Evolutionary conservation across 2,888 invertebrate genomes (phyloP).

Genomic region (Euclidia mi): DNA sequence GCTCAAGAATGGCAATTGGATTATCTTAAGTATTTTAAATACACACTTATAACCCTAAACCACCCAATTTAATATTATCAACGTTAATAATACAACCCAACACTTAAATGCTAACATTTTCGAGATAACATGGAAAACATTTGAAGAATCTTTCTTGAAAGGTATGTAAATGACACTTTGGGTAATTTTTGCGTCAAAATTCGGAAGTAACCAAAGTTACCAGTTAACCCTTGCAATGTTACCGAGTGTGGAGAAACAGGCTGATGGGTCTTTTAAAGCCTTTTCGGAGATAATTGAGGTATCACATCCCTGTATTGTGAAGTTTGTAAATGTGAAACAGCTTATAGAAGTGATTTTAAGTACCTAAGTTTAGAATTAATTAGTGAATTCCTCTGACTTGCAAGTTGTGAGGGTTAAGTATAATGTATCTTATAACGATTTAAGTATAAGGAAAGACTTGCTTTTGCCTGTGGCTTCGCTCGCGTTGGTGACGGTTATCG

Average conservation of each 20-base stretch:
- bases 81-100: background rate
- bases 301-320: slow-evolving; percentile 32
- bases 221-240: slow-evolving; percentile 43
- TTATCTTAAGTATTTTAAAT: background rate
- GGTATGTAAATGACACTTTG: too few species aligned
- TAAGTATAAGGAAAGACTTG: too few species aligned
- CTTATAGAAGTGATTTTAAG: background rate
- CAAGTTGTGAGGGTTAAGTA: too few species aligned
- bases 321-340: slow-evolving; percentile 27
- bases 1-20: background rate
- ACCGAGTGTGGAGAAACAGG: slow-evolving; percentile 31
- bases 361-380: too few species aligned
- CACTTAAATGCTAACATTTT: background rate
- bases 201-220: slow-evolving; percentile 30
- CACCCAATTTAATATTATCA: background rate
- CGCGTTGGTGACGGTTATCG: too few species aligned
- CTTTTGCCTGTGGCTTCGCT: too few species aligned
- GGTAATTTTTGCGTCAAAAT: too few species aligned
- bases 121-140: too few species aligned
- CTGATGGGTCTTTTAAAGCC: slow-evolving; percentile 36
- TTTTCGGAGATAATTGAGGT: slow-evolving; percentile 45
- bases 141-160: too few species aligned
- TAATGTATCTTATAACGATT: too few species aligned
- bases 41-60: background rate
- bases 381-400: too few species aligned